These are phyloP conservation scores for Menura novaehollandiae DNA, from an alignment of 2,113 vertebrate genomes.

Conservation along the genomic window DNA sequence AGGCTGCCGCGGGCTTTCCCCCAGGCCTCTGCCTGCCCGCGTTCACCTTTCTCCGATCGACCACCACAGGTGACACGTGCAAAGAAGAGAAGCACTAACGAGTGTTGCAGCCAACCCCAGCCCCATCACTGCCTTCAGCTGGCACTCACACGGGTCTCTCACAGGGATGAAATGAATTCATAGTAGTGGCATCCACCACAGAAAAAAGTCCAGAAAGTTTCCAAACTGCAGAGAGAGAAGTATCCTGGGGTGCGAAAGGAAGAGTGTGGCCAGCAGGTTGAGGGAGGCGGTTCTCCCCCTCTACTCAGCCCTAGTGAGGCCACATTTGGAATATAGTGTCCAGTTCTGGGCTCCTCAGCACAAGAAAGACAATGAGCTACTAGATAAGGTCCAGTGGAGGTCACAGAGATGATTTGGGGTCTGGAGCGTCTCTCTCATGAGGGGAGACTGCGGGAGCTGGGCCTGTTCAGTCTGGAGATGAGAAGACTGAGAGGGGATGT, in stretches of 20 bases:
- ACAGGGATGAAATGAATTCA: neutral
- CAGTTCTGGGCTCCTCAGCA: neutral
- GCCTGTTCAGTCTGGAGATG: neutral
- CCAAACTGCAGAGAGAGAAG: neutral
- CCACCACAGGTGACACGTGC: neutral
- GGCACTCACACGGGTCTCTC: neutral
- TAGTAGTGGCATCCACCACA: too few species aligned
- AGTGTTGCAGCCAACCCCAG: neutral
- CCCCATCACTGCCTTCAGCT: rapidly evolving
- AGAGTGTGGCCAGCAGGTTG: neutral
- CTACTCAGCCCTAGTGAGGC: neutral
- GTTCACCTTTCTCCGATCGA: constrained; percentile 1
- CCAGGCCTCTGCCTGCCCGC: neutral
- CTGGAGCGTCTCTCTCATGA: neutral
- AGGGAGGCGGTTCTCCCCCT: neutral
- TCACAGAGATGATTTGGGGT: neutral
- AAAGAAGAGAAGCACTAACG: neutral
- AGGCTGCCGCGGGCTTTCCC: neutral
- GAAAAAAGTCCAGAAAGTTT: neutral
- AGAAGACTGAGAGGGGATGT: neutral
- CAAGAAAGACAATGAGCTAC: neutral
- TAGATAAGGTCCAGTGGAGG: neutral
- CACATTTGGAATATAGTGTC: too few species aligned
- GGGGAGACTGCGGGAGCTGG: rapidly evolving
- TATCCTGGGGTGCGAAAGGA: rapidly evolving